Percentiles rank a stretch among this genome's conserved stretches.
Evolutionary conservation across 2,113 vertebrate species (phyloP).

Genomic region (Lagenorhynchus albirostris): DNA sequence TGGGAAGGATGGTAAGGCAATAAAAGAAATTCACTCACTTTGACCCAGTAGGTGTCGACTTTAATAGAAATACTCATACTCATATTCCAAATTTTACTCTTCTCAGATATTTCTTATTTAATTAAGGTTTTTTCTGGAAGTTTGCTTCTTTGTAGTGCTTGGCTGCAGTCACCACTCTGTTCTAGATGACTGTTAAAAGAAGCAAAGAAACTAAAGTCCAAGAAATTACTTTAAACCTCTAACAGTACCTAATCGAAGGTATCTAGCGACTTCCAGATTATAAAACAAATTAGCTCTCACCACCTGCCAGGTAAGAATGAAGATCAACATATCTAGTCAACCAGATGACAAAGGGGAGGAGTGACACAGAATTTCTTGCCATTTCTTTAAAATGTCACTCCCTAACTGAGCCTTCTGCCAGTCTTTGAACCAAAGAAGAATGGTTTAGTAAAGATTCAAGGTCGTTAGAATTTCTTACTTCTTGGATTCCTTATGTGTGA

Average conservation of each 20-base stretch:
- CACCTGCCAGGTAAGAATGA: background rate
- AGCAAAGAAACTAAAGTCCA: background rate
- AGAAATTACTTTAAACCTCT: background rate
- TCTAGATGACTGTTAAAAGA: background rate
- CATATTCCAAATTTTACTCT: background rate
- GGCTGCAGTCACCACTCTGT: background rate
- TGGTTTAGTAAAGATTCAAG: background rate
- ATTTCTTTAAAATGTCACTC: background rate
- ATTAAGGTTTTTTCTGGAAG: background rate
- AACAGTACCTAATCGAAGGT: background rate
- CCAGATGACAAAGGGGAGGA: background rate
- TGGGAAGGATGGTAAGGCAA: background rate
- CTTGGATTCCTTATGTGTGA: background rate
- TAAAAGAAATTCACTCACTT: background rate
- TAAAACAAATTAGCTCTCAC: background rate
- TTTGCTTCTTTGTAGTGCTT: background rate
- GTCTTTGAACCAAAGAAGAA: background rate
- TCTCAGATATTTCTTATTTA: background rate
- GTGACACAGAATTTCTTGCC: background rate
- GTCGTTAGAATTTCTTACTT: background rate
- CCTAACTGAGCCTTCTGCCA: background rate
- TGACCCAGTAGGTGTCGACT: background rate
- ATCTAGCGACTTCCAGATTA: background rate
- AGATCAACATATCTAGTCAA: background rate
- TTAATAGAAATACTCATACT: background rate